Base-by-base conservation (phyloP, 2,888 invertebrate genomes). In the Bombylius major region DNA sequence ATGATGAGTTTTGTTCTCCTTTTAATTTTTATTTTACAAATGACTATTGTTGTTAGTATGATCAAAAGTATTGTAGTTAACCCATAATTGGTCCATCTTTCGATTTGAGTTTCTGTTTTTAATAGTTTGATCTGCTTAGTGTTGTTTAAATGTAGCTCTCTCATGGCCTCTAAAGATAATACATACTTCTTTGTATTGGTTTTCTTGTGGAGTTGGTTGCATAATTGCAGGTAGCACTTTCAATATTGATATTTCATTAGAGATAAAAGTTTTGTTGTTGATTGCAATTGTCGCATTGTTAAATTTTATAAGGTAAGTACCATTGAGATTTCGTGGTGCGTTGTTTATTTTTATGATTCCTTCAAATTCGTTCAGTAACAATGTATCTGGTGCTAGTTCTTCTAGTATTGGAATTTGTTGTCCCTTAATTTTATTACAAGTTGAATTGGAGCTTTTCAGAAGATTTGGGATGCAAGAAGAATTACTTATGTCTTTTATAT, bases 291-390 rank as follows among this genome's bases (percentile, higher is more conserved):
- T 55, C 34, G 50, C 49, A 45, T 56, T 56, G 36, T 46, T 45
- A 23, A 53, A 56, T 11, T 51, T 56, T 7, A 56, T 23, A 7
- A 56, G 42, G 47, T 53, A 56, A 5, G 55, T 50, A 32, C 52
- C 57, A 11, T 46, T 51, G 8, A 58, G 46, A 33, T 49, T 50
- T 7, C 49, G 44, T 9, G 48, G 12, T 8, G 39, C 12, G 14
- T 47, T 23, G 14, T 51, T 49, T n/a, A 53, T 23, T 7, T 49
- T 5, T 7, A 13, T 34, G 46, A 51, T 45, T 45, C 13, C 33
- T 14, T 56, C 57, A 36, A 54, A 62, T 50, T 58, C 50, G 31
- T 60, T 62, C 23, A 62, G 50, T 8, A 61, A 47, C 36, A 61
- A 31, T 12, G 59, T 51, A 11, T 58, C 61, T 9, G 55, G 47